A percentile compares a stretch with the other conserved stretches of the same genome.
Evolutionary conservation across 92 coral and sea anemone genomes (phyloP).

Genomic region (Chrysogorgia sp.): DNA sequence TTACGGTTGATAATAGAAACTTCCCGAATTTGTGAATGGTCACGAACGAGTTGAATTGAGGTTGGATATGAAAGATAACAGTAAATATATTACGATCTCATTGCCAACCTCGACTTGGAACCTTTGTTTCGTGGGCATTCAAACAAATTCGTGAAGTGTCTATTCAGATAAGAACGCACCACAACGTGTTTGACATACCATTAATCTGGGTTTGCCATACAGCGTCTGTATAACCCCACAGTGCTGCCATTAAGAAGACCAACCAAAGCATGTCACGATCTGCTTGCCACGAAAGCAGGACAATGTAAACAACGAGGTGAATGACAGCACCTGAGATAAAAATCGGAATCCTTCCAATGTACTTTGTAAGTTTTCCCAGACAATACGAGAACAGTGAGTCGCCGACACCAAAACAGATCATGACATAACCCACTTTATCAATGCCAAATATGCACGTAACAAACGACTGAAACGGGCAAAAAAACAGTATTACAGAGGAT

Average conservation of each 20-base stretch:
- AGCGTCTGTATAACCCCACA: slow-evolving; percentile 94
- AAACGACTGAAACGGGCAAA: slow-evolving; percentile 77
- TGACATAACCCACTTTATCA: slow-evolving; percentile 92
- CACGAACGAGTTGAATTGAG: too few relatives aligned
- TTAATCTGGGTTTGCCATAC: slow-evolving; percentile 99
- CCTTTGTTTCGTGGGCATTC: too few relatives aligned
- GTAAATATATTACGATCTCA: too few relatives aligned
- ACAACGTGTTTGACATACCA: slow-evolving; percentile 68
- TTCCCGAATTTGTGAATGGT: too few relatives aligned
- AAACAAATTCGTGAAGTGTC: too few relatives aligned
- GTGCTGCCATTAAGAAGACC: slow-evolving; percentile 83
- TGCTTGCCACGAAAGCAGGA: slow-evolving; percentile 84
- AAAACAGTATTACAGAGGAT: too few relatives aligned
- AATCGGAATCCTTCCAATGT: slow-evolving; percentile 86
- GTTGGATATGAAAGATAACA: too few relatives aligned
- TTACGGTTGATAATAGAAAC: too few relatives aligned
- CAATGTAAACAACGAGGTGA: slow-evolving; percentile 71
- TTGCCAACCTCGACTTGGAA: too few relatives aligned
- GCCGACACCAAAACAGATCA: slow-evolving; percentile 98
- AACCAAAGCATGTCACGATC: slow-evolving; percentile 77
- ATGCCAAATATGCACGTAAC: slow-evolving; percentile 95
- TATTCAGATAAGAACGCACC: too few relatives aligned
- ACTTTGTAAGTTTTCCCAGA: slow-evolving; percentile 84
- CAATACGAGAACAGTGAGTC: slow-evolving; percentile 90
- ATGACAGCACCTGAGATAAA: slow-evolving; percentile 87